Percentiles rank a stretch among this genome's conserved stretches.
These are phyloP conservation scores for Sebastes paucispinis DNA, from an alignment of 2,797 vertebrate genomes.

Conservation along the genomic window DNA sequence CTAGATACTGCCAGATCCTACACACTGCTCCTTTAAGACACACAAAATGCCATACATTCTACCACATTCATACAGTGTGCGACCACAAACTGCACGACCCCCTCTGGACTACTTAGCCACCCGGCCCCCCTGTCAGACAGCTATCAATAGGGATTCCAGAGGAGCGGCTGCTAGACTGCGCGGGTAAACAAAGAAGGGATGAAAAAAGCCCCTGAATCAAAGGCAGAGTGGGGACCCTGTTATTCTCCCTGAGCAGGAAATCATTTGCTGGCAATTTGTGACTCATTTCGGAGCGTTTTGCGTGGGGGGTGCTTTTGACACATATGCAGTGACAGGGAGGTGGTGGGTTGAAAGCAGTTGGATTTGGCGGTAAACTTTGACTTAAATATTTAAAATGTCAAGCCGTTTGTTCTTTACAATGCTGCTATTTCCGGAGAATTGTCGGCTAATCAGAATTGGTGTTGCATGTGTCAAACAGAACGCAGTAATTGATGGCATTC, in stretches of 20 bases:
- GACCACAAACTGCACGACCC: conserved; percentile 41
- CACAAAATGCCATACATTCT: not conserved
- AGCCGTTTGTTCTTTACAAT: conserved; percentile 63
- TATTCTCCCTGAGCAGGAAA: conserved; percentile 77
- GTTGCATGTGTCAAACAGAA: conserved; percentile 59
- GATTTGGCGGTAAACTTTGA: conserved; percentile 57
- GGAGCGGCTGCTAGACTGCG: conserved; percentile 76
- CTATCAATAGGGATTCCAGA: conserved; percentile 87
- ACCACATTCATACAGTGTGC: not conserved
- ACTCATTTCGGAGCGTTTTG: conserved; percentile 74
- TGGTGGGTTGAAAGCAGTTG: conserved; percentile 37
- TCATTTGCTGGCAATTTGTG: conserved; percentile 80
- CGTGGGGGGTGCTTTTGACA: conserved; percentile 53
- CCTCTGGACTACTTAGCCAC: conserved; percentile 64
- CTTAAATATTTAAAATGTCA: conserved; percentile 76
- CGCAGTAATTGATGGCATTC: conserved; percentile 70
- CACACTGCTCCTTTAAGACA: not conserved
- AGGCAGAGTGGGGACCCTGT: conserved; percentile 74
- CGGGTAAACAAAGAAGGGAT: conserved; percentile 79
- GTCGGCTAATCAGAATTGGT: conserved; percentile 72
- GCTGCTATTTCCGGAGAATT: conserved; percentile 61
- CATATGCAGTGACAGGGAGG: conserved; percentile 37
- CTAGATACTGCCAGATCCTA: no score
- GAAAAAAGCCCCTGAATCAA: conserved; percentile 74
- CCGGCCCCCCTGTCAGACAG: conserved; percentile 75